phyloP scores from a whole-genome alignment of 2,113 vertebrate genomes.

The Eonycteris spelaea region DNA sequence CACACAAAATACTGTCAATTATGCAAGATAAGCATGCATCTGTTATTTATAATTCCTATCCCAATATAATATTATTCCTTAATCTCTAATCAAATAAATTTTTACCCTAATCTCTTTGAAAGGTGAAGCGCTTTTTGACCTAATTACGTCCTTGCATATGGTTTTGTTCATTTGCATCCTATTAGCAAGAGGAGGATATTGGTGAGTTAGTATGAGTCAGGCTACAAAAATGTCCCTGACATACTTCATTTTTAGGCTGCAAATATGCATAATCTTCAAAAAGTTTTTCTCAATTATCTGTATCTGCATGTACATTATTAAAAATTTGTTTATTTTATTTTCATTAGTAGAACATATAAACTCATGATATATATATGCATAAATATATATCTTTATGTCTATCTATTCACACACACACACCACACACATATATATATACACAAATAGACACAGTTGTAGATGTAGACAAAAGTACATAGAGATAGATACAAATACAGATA shows the following conservation, averaged over 20 bases:
- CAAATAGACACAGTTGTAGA: not conserved
- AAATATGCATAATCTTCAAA: not conserved
- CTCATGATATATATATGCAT: not conserved
- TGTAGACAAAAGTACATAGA: not conserved
- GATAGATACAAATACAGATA: not conserved
- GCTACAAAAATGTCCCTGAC: not conserved
- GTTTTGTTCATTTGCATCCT: not conserved
- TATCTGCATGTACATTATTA: not conserved
- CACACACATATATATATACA: not conserved
- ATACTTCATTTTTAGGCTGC: not conserved
- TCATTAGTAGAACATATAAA: not conserved
- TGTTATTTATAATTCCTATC: not conserved
- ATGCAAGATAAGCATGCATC: not conserved
- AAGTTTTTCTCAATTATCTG: not conserved
- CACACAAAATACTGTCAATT: not conserved
- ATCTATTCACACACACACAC: not conserved
- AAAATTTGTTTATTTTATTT: not conserved
- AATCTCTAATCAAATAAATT: not conserved
- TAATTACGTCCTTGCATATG: not conserved
- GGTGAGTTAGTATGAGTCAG: not conserved
- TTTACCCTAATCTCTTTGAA: not conserved
- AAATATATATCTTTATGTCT: not conserved
- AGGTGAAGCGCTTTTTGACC: not conserved
- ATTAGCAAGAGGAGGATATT: not conserved
- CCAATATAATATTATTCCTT: not conserved